Evolutionary conservation across 2,888 invertebrate species (phyloP), one percentile per base, ranked within the genome.

Genomic region (Chirona hameri): DNA sequence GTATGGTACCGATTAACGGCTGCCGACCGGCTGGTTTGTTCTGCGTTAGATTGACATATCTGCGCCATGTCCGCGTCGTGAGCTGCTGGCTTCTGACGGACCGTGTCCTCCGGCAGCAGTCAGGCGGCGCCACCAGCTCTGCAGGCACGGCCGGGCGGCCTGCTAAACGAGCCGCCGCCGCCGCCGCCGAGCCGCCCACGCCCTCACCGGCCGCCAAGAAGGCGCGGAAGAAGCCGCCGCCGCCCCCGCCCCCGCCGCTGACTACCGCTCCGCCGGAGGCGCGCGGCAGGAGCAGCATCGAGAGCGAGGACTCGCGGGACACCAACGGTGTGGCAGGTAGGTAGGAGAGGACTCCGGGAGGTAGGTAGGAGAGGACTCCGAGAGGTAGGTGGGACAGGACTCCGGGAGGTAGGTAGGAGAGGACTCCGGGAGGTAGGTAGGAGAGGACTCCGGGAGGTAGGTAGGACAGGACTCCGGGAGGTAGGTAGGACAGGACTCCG

Each of bases 271-370:
- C 39, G 39, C 21, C 76, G 18, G 76, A 76, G 21, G 31, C 14
- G 5, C 76, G 76, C 39, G 76, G 76, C 29, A 31, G 76, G 21
- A 76, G 76, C 76, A 76, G 76, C 76, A 39, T 76, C 7, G 76
- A 76, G 76, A 76, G 76, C 76, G 76, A 76, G 76, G 76, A 76
- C 39, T 76, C 76, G 21, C 76, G 76, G 7, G 76, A 76, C 76
- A 76, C 76, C 76, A 76, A 76, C 76, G 76, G 76, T 21, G 21
- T 76, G 39, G 39, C 4, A 39, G 39, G 39, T 39, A 39, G 39
- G 7, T 7, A 39, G 39, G 39, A 39, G 4, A 39, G 39, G 39
- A 39, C 39, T 39, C 39, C 39, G 39, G 39, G 39, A 39, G 39
- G 39, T 39, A 39, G 39, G 7, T 7, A 39, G 39, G 39, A 39